Evolutionary conservation across 1,140 invertebrate genomes (phyloP).

Genomic region (Battus philenor): DNA sequence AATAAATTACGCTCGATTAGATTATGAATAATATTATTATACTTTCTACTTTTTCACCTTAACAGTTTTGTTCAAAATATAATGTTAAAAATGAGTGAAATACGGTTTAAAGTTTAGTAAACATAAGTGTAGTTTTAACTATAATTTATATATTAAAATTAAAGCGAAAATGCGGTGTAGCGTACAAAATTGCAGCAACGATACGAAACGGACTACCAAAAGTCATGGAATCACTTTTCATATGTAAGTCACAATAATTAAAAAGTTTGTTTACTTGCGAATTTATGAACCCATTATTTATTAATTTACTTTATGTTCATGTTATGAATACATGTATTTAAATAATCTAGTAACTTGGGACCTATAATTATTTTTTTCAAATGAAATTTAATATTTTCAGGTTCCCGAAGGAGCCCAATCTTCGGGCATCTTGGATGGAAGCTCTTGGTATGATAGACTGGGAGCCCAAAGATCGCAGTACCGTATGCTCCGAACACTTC

Average conservation of each 20-base stretch:
- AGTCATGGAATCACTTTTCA: conserved; percentile 54
- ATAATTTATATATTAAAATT: conserved; percentile 3
- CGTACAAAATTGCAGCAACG: conserved; percentile 45
- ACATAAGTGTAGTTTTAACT: no score
- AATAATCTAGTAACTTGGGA: no score
- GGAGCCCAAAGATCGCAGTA: conserved; percentile 43
- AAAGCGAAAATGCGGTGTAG: conserved; percentile 45
- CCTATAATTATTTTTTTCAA: no score
- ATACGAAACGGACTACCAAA: conserved; percentile 42
- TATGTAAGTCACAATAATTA: conserved; percentile 35
- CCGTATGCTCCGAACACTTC: conserved; percentile 52
- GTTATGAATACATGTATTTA: no score
- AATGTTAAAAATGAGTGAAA: no score
- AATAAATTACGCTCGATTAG: background rate
- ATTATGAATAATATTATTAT: background rate
- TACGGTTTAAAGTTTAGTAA: no score
- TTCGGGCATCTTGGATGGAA: conserved; percentile 36
- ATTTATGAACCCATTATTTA: no score
- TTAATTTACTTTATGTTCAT: no score
- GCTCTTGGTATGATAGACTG: conserved; percentile 34
- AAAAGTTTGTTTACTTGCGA: conserved; percentile 4
- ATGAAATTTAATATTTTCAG: no score
- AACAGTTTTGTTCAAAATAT: no score
- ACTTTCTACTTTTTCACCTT: no score
- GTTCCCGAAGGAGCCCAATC: conserved; percentile 38